These are phyloP conservation scores for Catocala sponsa DNA, from an alignment of 2,888 invertebrate species.

Conservation along the genomic window DNA sequence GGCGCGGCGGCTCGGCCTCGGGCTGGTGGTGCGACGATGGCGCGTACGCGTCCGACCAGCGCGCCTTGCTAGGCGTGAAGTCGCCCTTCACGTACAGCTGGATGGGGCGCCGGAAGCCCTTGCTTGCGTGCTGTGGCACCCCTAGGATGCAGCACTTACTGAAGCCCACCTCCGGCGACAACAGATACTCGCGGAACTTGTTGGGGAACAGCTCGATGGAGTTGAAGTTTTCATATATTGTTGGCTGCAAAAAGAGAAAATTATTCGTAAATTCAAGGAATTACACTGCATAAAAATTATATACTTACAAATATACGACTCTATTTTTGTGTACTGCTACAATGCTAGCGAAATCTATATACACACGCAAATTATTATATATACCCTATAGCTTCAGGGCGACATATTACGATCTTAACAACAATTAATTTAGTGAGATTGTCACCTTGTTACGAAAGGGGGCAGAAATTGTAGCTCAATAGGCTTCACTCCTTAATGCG, in stretches of 20 bases:
- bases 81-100: slow-evolving; percentile 90
- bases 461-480: too few relatives aligned
- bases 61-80: slow-evolving; percentile 89
- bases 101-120: slow-evolving; percentile 96
- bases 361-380: too few relatives aligned
- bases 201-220: slow-evolving; percentile 96
- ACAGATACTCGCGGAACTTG: slow-evolving; percentile 96
- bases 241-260: slow-evolving; percentile 89
- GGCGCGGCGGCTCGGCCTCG: slow-evolving; percentile 87
- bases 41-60: slow-evolving; percentile 90
- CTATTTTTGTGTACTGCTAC: too few relatives aligned
- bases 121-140: slow-evolving; percentile 93
- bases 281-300: neutral
- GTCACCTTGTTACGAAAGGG: too few relatives aligned
- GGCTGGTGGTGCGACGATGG: slow-evolving; percentile 89
- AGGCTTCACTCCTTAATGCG: too few relatives aligned
- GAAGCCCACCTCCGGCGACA: slow-evolving; percentile 97
- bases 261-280: neutral
- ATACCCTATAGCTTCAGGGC: too few relatives aligned
- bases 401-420: too few relatives aligned
- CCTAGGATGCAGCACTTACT: slow-evolving; percentile 95
- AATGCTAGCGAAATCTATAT: too few relatives aligned
- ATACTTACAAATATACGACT: neutral
- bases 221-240: slow-evolving; percentile 95
- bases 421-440: too few relatives aligned